Base-by-base conservation (phyloP, 2,797 vertebrate species). In the Aselliscus stoliczkanus region DNA sequence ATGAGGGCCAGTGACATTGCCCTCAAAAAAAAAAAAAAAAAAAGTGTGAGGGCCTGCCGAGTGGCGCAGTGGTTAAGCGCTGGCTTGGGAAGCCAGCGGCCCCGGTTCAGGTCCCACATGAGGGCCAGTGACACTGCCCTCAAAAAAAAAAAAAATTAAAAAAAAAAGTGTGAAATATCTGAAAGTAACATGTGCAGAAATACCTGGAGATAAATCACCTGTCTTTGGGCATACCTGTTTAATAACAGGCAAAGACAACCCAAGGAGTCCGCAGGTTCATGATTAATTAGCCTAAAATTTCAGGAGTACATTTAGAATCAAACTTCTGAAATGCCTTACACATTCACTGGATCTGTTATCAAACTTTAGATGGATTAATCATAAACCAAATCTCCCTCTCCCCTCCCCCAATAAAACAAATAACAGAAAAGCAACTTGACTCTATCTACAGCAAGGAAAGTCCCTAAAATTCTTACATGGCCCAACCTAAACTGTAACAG, bases 401-500 rank as follows among this genome's bases (percentile, higher is more conserved):
- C 54, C 20, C 17, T 1, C 1, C 1, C 2, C 0, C 0, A 0
- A 56, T 37, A 44, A 44, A 76, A 39, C 27, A 20, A 70, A 79
- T 54, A 69, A 73, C 0, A 37, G 79, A 77, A 94, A 91, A 79
- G 42, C 65, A 90, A 80, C 9, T 31, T 62, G 76, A 77, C 37
- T 82, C 27, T 14, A 29, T 76, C 37, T 34, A 47, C n/a, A 86
- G 44, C 50, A 76, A 94, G 82, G 94, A 80, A 97, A 97, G 67
- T 90, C 87, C 95, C 77, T 9, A 90, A 87, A 94, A 77, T 62
- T 95, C 81, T 92, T 88, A 44, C 37, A 77, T 90, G 93, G 87
- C 84, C 54, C 8, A 20, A 67, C 17, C 72, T 29, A 79, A 88
- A 83, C 83, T 80, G 92, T 95, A 93, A 93, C 79, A 67, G 75